These are phyloP conservation scores for Salvator merianae DNA, from an alignment of 2,113 vertebrate species.

Conservation along the genomic window DNA sequence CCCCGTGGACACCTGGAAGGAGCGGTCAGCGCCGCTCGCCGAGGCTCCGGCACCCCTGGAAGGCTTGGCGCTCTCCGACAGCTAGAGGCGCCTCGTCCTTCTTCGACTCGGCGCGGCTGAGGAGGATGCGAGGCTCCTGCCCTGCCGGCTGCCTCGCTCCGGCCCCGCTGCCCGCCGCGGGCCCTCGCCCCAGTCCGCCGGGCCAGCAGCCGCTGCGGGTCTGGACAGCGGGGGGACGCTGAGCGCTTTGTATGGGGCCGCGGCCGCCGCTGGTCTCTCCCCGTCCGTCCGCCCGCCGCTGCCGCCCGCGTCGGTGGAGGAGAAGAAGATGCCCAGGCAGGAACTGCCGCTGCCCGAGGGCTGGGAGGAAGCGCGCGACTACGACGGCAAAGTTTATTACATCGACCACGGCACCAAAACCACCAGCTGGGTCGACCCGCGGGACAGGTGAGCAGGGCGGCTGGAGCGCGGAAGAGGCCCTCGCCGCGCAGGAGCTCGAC, in stretches of 20 bases:
- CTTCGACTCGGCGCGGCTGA: not conserved
- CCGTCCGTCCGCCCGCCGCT: conserved; percentile 29
- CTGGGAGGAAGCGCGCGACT: conserved; percentile 96
- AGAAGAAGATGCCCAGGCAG: conserved; percentile 92
- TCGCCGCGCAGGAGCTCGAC: not conserved
- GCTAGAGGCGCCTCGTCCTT: not conserved
- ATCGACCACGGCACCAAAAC: conserved; percentile 91
- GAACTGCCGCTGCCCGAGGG: conserved; percentile 95
- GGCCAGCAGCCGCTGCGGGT: conserved; percentile 2
- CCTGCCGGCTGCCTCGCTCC: not conserved
- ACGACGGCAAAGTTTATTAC: conserved; percentile 95
- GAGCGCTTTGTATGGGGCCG: conserved; percentile 49
- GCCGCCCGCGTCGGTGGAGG: conserved; percentile 68
- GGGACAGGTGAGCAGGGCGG: conserved; percentile 85
- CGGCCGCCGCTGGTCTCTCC: conserved; percentile 26
- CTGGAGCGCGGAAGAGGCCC: not conserved
- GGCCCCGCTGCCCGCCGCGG: conserved; percentile 11
- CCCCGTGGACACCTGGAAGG: conserved; percentile 33
- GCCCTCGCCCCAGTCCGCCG: not conserved
- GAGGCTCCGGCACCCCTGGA: not conserved
- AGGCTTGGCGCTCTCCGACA: not conserved
- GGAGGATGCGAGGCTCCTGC: conserved; percentile 18
- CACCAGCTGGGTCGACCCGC: conserved; percentile 96
- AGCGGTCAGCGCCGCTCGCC: not conserved
- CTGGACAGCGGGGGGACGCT: conserved; percentile 26